Evolutionary conservation across 2,888 invertebrate species (phyloP).

Genomic region (Cheilosia impressa): DNA sequence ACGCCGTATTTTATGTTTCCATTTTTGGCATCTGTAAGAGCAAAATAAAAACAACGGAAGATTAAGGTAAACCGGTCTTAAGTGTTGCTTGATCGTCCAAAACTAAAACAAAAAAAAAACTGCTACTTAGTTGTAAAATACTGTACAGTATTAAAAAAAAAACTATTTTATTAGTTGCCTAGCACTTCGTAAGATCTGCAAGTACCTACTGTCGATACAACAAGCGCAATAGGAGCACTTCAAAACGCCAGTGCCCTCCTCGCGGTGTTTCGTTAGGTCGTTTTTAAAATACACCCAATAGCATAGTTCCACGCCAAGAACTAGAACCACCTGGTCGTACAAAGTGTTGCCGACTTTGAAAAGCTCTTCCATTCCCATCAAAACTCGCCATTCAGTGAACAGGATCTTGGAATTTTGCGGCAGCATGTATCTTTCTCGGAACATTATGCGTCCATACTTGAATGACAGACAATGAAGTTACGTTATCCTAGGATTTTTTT

Average conservation of each 20-base stretch:
- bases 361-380: constrained; percentile 69
- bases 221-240: constrained; percentile 76
- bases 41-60: too few relatives aligned
- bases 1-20: too few relatives aligned
- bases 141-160: too few relatives aligned
- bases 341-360: constrained; percentile 73
- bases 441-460: constrained; percentile 68
- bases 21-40: too few relatives aligned
- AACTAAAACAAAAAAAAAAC: too few relatives aligned
- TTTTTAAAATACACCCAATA: constrained; percentile 77
- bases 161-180: constrained; percentile 41
- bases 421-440: constrained; percentile 72
- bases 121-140: too few relatives aligned
- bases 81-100: too few relatives aligned
- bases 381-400: constrained; percentile 77
- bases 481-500: not conserved
- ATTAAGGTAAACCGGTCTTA: too few relatives aligned
- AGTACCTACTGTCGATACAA: constrained; percentile 76
- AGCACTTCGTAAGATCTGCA: constrained; percentile 74
- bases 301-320: constrained; percentile 76
- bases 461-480: not conserved
- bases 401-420: constrained; percentile 64
- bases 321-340: constrained; percentile 76
- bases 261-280: constrained; percentile 56
- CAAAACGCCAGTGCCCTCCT: constrained; percentile 73